Evolutionary conservation across 2,888 invertebrate species (phyloP).

Genomic region (Allacma fusca): DNA sequence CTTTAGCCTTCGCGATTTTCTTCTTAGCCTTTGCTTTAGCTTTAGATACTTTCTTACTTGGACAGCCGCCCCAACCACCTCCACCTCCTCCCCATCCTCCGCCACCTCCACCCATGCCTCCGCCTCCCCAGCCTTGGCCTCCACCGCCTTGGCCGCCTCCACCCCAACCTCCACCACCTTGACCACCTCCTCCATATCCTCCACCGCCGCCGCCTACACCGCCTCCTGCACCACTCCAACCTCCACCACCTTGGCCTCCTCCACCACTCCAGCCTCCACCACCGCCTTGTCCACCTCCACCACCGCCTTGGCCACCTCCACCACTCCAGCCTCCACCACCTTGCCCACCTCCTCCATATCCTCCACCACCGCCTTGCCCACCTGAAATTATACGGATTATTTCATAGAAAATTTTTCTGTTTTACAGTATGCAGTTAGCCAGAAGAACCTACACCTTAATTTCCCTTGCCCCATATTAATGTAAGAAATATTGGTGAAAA

Average conservation of each 20-base stretch:
- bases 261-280: constrained; percentile 44
- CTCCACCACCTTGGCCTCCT: background rate
- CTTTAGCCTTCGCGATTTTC: too few species aligned
- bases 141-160: constrained; percentile 60
- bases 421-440: too few species aligned
- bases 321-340: constrained; percentile 49
- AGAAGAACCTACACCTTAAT: too few species aligned
- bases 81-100: background rate
- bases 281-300: constrained; percentile 67
- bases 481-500: too few species aligned
- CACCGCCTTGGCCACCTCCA: constrained; percentile 63
- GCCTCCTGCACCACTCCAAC: background rate
- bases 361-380: constrained; percentile 25
- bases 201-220: constrained; percentile 23
- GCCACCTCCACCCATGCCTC: constrained; percentile 55
- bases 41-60: too few species aligned
- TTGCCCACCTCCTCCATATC: constrained; percentile 23
- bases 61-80: background rate
- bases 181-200: constrained; percentile 44
- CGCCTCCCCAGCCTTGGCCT: constrained; percentile 55
- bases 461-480: too few species aligned
- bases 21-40: too few species aligned
- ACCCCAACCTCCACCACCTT: constrained; percentile 61
- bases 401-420: background rate
- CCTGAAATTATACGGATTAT: constrained; percentile 17